Percentiles rank a stretch among this genome's conserved stretches.
These are phyloP conservation scores for Halichoerus grypus DNA, from an alignment of 2,113 vertebrate species.

Conservation along the genomic window DNA sequence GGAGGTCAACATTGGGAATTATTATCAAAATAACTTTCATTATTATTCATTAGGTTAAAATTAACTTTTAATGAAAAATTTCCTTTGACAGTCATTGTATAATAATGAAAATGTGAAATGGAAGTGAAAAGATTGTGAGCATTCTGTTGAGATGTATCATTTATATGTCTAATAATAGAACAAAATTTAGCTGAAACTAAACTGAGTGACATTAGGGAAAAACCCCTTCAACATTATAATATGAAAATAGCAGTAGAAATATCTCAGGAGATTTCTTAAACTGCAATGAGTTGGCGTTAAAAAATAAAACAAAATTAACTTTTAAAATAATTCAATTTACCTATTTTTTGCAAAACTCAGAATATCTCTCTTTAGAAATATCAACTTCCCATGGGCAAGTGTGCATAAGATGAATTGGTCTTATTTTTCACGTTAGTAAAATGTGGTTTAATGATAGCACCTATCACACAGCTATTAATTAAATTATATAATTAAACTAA, in stretches of 20 bases:
- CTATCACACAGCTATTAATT: constrained; percentile 27
- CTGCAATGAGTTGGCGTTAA: not conserved
- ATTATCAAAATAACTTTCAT: constrained; percentile 41
- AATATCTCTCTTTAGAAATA: not conserved
- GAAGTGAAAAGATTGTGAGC: not conserved
- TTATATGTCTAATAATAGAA: constrained; percentile 61
- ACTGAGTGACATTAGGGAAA: constrained; percentile 56
- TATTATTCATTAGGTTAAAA: constrained; percentile 70
- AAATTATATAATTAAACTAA: constrained; percentile 3
- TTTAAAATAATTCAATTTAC: constrained; percentile 55
- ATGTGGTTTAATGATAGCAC: not conserved
- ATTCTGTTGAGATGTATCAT: constrained; percentile 51
- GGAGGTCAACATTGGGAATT: not conserved
- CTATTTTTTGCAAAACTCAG: constrained; percentile 16
- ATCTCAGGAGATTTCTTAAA: constrained; percentile 9
- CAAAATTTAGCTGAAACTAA: constrained; percentile 54
- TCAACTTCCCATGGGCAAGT: not conserved
- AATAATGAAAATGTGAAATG: constrained; percentile 63
- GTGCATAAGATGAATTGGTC: not conserved
- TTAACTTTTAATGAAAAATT: constrained; percentile 67
- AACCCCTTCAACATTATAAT: not conserved
- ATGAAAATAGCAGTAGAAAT: constrained; percentile 41
- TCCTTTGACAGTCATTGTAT: constrained; percentile 49
- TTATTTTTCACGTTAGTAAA: constrained; percentile 18
- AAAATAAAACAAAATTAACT: constrained; percentile 3